phyloP scores from a whole-genome alignment of 2,113 vertebrate genomes.

The Mesoclemmys tuberculata region DNA sequence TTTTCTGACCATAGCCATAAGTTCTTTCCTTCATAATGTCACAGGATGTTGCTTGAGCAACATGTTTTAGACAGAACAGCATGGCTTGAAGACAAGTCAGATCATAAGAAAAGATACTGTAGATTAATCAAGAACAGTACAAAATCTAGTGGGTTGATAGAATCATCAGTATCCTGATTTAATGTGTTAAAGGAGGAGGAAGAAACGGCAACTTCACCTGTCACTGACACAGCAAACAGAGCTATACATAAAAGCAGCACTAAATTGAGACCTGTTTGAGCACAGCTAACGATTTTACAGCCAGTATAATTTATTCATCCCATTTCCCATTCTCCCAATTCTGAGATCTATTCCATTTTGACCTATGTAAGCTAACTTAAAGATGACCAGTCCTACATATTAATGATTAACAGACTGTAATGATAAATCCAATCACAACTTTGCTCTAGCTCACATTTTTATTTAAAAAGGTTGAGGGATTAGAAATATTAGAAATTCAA shows the following conservation, averaged over 20 bases:
- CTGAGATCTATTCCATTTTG: background rate
- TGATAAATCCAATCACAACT: slow-evolving; percentile 2
- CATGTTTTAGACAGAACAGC: background rate
- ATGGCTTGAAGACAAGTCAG: background rate
- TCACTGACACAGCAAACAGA: background rate
- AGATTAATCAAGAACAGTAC: background rate
- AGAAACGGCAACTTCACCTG: background rate
- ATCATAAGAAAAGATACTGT: background rate
- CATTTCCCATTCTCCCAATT: background rate
- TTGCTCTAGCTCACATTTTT: slow-evolving; percentile 29
- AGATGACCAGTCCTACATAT: background rate
- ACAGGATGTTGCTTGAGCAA: background rate
- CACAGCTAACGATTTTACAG: background rate
- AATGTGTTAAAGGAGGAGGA: background rate
- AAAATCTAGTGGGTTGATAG: background rate
- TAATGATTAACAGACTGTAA: slow-evolving; percentile 48
- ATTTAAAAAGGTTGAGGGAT: slow-evolving; percentile 62
- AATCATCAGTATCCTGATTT: background rate
- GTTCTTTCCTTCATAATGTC: background rate
- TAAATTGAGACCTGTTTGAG: background rate
- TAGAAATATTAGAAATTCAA: slow-evolving; percentile 70
- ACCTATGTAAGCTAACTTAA: background rate
- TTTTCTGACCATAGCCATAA: background rate
- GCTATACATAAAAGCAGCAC: background rate
- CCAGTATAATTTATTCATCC: background rate